phyloP scores from a whole-genome alignment of 2,113 vertebrate species.

The Hassar affinis region DNA sequence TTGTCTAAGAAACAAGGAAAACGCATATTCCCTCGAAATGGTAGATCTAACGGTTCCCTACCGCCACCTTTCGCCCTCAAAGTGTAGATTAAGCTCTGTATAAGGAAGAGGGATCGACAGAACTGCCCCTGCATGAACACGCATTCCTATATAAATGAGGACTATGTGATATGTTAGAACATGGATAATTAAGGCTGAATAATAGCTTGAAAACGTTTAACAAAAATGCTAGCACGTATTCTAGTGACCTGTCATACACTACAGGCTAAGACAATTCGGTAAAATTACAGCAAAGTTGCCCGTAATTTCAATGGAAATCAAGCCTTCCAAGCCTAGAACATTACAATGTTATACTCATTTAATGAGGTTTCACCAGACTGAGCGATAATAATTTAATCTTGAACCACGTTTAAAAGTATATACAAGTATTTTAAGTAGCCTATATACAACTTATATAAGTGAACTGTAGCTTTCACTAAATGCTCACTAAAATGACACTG shows the following conservation, averaged over 20 bases:
- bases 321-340: neutral
- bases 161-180: neutral
- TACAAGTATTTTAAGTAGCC: neutral
- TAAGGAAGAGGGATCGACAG: neutral
- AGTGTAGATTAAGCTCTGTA: neutral
- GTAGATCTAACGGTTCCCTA: neutral
- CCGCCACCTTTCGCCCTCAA: slow-evolving; percentile 4
- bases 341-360: neutral
- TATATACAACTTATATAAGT: neutral
- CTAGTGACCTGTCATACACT: neutral
- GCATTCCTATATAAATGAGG: neutral
- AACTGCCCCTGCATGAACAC: neutral
- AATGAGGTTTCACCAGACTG: neutral
- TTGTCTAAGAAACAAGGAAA: neutral
- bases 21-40: neutral
- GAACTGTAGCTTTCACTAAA: neutral
- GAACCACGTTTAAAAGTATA: neutral
- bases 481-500: neutral
- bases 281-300: neutral
- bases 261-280: neutral
- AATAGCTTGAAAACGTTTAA: neutral
- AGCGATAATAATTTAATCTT: neutral
- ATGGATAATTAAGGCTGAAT: neutral
- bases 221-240: neutral
- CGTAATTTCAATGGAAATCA: neutral